Base-by-base conservation (phyloP, 2,113 vertebrate genomes). In the Sinocyclocheilus maitianheensis region DNA sequence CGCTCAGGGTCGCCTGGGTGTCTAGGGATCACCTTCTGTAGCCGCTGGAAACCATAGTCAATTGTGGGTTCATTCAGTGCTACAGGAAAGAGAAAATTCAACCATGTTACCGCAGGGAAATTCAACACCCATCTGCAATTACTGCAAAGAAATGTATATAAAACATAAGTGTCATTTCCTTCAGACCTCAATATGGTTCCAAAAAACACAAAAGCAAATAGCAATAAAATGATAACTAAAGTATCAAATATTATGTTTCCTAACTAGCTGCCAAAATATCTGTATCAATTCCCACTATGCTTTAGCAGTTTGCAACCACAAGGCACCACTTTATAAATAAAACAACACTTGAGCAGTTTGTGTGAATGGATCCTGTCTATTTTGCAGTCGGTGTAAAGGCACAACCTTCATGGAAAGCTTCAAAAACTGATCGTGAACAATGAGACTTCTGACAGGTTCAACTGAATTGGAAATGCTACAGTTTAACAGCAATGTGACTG, bases 11-110 rank as follows among this genome's bases (percentile, higher is more conserved):
- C 98, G 83, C 98, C 98, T 0, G 98, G 98, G 89, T 99, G 98
- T 92, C 97, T 95, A 14, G 98, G 98, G 91, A 99, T 98, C 90
- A 99, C 98, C 89, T 99, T 99, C 88, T 99, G 98, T 93, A 99
- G 96, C 89, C 98, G 96, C 93, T 99, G 98, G 91, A 98, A 99
- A 90, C 97, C 98, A 11, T 99, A 99, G 94, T 99, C 97, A 90
- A 99, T 99, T 93, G 97, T 99, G 87, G 98, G 97, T 90, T 98
- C 97, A 0, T 99, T 98, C 91, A 99, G 95, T 30, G 97, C 97
- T 99, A 91, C 83, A 88, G 92, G 92, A 90, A 90, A 93, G 93
- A 77, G 90, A 91, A 91, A 80, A 94, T 77, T 92, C 37, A 85
- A 51, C 85, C n/a, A 30, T 30, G 26, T 86, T 62, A 88, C 34